Base-by-base conservation (phyloP, 92 coral and sea anemone species). In the Porites lobata region DNA sequence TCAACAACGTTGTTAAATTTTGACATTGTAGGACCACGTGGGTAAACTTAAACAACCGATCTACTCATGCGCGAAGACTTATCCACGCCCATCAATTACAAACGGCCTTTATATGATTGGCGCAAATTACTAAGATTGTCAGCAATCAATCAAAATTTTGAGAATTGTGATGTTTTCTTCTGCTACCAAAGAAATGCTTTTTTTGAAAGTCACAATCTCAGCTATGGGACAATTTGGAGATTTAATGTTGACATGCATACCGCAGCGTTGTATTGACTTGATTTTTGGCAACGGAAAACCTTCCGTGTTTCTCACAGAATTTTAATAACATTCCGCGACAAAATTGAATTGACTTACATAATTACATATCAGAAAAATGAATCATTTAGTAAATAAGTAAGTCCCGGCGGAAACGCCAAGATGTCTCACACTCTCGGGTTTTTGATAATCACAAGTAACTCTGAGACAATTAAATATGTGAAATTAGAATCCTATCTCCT, bases 1-100 rank as follows among this genome's bases (percentile, higher is more conserved):
- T 93, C 96, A 95, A 95, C 98, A 95, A 91, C 90, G 83, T 93
- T 95, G 96, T 95, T 95, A 91, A 93, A 94, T 95, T 95, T 94
- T 87, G 96, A 91, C 94, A 91, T 80, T 93, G 94, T 93, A 69
- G 65, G 74, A 91, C 95, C 98, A 95, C 98, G 98, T 95, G 98
- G 98, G 94, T 50, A 77, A 80, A 77, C 84, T 84, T 54, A 77
- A 77, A 86, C 78, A 65, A 65, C 63, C 76, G 12, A 38, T 72
- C 21, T 82, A 85, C 91, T 54, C 92, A 87, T 93, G 92, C 86
- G 88, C 64, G 38, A 13, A 24, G 5, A 1, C 7, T 15, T 18
- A 88, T 52, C 87, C 98, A 93, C 94, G 93, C 96, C 96, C 88
- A 20, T 77, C 19, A 10, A 65, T 29, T 53, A 22, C 73, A 29